Conservation (phyloP, 2,888 invertebrate species). For the Lithophane leautieri region DNA sequence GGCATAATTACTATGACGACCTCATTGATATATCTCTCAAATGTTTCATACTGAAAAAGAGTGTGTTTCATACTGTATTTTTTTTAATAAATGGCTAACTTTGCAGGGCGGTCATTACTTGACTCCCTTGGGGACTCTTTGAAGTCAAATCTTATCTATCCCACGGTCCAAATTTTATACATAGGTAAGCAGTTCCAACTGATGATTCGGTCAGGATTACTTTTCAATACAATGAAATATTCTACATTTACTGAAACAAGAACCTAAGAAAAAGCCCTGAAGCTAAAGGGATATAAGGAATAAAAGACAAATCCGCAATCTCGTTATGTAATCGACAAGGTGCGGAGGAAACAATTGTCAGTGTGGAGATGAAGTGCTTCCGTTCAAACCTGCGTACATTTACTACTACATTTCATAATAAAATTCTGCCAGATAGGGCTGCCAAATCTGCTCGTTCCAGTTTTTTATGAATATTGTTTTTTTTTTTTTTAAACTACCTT, state of each 20-base stretch:
- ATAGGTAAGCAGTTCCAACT: neutral
- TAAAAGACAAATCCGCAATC: slow-evolving; percentile 38
- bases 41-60: neutral
- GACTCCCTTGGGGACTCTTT: neutral
- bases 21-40: neutral
- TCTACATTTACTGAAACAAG: neutral
- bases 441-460: neutral
- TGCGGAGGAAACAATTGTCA: slow-evolving; percentile 72
- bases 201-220: neutral
- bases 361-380: slow-evolving; percentile 73
- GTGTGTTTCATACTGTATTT: neutral
- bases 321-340: slow-evolving; percentile 57
- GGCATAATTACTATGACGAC: neutral
- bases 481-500: too few species aligned
- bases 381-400: slow-evolving; percentile 57
- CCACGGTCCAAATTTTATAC: neutral
- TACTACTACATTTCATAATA: slow-evolving; percentile 43
- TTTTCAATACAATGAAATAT: neutral
- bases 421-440: slow-evolving; percentile 38
- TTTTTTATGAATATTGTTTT: neutral
- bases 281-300: slow-evolving; percentile 15
- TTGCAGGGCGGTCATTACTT: neutral
- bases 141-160: neutral
- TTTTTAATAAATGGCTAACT: neutral
- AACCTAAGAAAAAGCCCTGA: neutral